A percentile compares a stretch with the other conserved stretches of the same genome.
Evolutionary conservation across 2,888 invertebrate genomes (phyloP).

Genomic region (Apeira syringaria): DNA sequence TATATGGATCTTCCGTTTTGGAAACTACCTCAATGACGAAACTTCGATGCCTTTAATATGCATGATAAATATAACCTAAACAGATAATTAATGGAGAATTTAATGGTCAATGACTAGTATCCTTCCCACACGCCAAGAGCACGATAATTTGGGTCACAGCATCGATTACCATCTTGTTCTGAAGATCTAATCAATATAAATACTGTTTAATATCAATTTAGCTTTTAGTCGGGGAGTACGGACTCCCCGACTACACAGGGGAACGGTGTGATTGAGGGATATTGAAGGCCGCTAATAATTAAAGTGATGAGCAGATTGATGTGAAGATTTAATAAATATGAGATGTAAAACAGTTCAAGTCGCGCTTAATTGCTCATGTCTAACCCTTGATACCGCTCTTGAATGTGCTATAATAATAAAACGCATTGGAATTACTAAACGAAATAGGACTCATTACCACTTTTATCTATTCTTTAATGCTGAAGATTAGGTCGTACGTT

Average conservation of each 20-base stretch:
- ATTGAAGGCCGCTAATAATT: no score
- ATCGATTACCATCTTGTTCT: constrained; percentile 8
- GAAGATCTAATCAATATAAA: constrained; percentile 10
- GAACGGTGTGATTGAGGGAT: no score
- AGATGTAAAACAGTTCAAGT: no score
- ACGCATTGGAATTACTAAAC: neutral
- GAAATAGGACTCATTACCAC: neutral
- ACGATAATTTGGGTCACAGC: constrained; percentile 26
- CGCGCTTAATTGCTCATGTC: neutral
- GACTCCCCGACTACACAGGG: no score
- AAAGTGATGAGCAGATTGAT: no score
- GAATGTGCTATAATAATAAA: neutral
- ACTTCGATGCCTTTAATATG: constrained; percentile 9
- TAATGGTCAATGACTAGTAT: constrained; percentile 9
- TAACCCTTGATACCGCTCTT: neutral
- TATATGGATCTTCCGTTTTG: constrained; percentile 45
- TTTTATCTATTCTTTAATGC: no score
- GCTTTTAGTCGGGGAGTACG: no score
- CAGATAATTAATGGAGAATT: constrained; percentile 9
- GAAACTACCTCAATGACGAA: constrained; percentile 37
- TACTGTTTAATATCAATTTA: constrained; percentile 11
- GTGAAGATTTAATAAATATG: no score
- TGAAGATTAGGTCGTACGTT: no score
- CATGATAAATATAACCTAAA: constrained; percentile 9
- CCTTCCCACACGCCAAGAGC: constrained; percentile 17